A percentile compares a stretch with the other conserved stretches of the same genome.
Conservation (phyloP, 2,888 invertebrate genomes). For the Cylloceria caligata region DNA sequence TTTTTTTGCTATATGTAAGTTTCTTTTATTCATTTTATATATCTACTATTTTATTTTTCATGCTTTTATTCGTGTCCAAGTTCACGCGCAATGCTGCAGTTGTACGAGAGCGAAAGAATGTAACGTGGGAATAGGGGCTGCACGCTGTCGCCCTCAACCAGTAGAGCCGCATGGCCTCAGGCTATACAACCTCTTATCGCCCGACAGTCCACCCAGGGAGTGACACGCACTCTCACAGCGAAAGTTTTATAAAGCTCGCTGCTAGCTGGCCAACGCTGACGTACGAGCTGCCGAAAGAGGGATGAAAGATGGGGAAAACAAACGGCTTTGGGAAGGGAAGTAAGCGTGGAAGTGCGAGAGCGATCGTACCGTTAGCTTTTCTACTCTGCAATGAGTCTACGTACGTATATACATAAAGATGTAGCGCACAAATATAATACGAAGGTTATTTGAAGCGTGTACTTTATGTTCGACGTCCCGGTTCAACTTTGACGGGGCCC, state of each 20-base stretch:
- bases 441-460: not conserved
- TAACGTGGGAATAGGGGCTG: slow-evolving; percentile 2
- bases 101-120: slow-evolving; percentile 2
- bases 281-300: not conserved
- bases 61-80: not conserved
- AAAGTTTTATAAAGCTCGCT: slow-evolving; percentile 40
- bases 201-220: slow-evolving; percentile 39
- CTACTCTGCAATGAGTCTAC: not conserved
- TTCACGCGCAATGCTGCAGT: not conserved
- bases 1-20: slow-evolving; percentile 1
- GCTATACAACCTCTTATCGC: slow-evolving; percentile 42
- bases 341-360: not conserved
- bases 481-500: not conserved
- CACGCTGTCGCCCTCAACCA: not conserved
- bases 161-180: not conserved
- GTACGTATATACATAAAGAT: not conserved
- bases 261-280: slow-evolving; percentile 18
- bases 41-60: not conserved
- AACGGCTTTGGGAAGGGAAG: not conserved
- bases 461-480: not conserved
- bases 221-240: slow-evolving; percentile 29
- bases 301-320: not conserved
- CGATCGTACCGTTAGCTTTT: not conserved
- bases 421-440: not conserved
- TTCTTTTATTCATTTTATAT: not conserved